Percentiles rank a stretch among this genome's conserved stretches.
phyloP scores from a whole-genome alignment of 2,888 invertebrate species.

The Euzophera pinguis region DNA sequence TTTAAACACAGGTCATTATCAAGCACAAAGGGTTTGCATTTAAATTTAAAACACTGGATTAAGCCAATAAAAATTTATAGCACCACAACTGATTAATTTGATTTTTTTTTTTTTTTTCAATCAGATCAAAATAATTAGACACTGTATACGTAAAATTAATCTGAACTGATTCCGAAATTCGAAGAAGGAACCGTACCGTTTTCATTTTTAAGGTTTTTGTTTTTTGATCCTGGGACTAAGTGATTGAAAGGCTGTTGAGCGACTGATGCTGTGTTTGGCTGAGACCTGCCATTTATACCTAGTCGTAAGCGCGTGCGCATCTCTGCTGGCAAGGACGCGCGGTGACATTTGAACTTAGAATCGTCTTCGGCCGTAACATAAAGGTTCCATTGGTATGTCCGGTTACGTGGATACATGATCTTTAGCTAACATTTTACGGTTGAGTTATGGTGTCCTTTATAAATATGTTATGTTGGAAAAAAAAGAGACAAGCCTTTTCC shows the following conservation, averaged over 20 bases:
- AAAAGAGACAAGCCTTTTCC: not conserved
- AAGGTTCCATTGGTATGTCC: conserved; percentile 52
- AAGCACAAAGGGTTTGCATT: too few species aligned
- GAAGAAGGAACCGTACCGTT: conserved; percentile 56
- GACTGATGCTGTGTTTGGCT: conserved; percentile 58
- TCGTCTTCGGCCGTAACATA: conserved; percentile 46
- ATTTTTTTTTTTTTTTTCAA: too few species aligned
- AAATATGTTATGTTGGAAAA: not conserved
- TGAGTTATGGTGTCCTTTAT: conserved; percentile 5
- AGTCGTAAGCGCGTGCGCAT: conserved; percentile 26
- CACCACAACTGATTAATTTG: too few species aligned
- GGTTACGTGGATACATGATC: conserved; percentile 33
- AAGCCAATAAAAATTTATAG: too few species aligned
- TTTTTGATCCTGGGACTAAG: conserved; percentile 38
- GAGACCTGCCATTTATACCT: conserved; percentile 52
- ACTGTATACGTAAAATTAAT: too few species aligned
- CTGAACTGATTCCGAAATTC: not conserved
- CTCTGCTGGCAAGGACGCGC: conserved; percentile 57
- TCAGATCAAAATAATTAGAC: too few species aligned
- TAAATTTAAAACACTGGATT: too few species aligned
- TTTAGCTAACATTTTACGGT: conserved; percentile 17
- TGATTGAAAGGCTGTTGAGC: conserved; percentile 48
- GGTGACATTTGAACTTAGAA: conserved; percentile 74
- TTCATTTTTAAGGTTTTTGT: conserved; percentile 59
- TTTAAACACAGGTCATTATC: too few species aligned